Percentiles rank a stretch among this genome's conserved stretches.
Evolutionary conservation across 2,888 invertebrate genomes (phyloP).

Genomic region (Xylota segnis): DNA sequence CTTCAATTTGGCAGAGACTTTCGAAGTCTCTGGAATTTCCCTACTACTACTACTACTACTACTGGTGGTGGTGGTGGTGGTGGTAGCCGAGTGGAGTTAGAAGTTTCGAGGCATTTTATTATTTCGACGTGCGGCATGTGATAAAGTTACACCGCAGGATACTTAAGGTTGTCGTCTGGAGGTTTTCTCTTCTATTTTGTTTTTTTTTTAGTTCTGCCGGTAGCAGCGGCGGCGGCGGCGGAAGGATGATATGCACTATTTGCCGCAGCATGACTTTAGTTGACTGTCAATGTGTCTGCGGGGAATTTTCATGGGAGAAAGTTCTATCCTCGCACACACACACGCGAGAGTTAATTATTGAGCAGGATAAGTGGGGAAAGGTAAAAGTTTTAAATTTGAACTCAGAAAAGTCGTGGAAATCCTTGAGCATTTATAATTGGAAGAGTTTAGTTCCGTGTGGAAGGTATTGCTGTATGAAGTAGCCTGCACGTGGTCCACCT

Average conservation of each 20-base stretch:
- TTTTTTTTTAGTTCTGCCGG: too few relatives aligned
- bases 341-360: conserved; percentile 54
- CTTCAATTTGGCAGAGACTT: conserved; percentile 34
- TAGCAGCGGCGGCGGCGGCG: too few relatives aligned
- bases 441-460: neutral
- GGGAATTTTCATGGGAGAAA: conserved; percentile 32
- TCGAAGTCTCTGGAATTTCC: conserved; percentile 36
- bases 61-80: too few relatives aligned
- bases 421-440: conserved; percentile 1
- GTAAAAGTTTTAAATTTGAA: conserved; percentile 30
- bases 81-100: neutral
- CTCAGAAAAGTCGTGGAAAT: neutral
- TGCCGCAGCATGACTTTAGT: conserved; percentile 66
- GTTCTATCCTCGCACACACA: conserved; percentile 15
- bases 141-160: conserved; percentile 74
- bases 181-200: conserved; percentile 28
- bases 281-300: conserved; percentile 59
- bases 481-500: neutral
- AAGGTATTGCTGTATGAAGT: too few relatives aligned
- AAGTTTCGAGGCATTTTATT: conserved; percentile 52
- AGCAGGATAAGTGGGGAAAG: conserved; percentile 26
- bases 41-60: too few relatives aligned
- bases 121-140: conserved; percentile 68
- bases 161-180: conserved; percentile 66
- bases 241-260: conserved; percentile 67